These are phyloP conservation scores for Ammodytes marinus DNA, from an alignment of 2,113 vertebrate species.

Conservation along the genomic window DNA sequence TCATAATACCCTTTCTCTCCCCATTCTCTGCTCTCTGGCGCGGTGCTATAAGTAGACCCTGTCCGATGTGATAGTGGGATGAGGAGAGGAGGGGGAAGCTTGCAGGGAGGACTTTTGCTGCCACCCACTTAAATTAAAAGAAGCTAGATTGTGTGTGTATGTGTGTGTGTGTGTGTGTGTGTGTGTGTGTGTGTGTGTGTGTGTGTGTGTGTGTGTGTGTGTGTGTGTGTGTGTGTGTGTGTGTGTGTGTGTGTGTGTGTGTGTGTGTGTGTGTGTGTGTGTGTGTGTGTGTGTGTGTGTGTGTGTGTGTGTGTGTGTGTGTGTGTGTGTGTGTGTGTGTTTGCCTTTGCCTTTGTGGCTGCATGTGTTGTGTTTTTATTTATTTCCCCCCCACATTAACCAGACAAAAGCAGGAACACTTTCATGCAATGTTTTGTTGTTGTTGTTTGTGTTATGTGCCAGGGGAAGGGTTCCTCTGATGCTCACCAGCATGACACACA, in stretches of 20 bases:
- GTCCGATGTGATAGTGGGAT: slow-evolving; percentile 79
- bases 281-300: slow-evolving; percentile 10
- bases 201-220: too few species aligned
- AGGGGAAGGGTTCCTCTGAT: not conserved
- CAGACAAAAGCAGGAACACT: not conserved
- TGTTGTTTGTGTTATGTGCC: slow-evolving; percentile 15
- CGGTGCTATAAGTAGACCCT: slow-evolving; percentile 79
- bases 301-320: slow-evolving; percentile 1
- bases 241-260: not conserved
- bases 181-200: too few species aligned
- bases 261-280: slow-evolving; percentile 12
- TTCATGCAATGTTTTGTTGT: slow-evolving; percentile 7
- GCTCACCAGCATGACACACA: slow-evolving; percentile 17
- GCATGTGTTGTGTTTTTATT: slow-evolving; percentile 10
- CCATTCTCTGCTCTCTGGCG: slow-evolving; percentile 75
- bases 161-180: slow-evolving; percentile 9
- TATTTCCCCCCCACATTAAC: not conserved
- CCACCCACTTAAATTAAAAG: slow-evolving; percentile 47
- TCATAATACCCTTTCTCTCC: slow-evolving; percentile 81
- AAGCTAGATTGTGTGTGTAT: slow-evolving; percentile 28
- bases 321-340: slow-evolving; percentile 9
- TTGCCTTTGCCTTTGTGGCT: slow-evolving; percentile 13
- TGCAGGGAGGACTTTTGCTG: slow-evolving; percentile 57
- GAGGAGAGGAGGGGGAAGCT: slow-evolving; percentile 36
- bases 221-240: slow-evolving; percentile 12